Evolutionary conservation across 53 echinoderm and acorn worm species (phyloP).

Genomic region (Astropecten irregularis): DNA sequence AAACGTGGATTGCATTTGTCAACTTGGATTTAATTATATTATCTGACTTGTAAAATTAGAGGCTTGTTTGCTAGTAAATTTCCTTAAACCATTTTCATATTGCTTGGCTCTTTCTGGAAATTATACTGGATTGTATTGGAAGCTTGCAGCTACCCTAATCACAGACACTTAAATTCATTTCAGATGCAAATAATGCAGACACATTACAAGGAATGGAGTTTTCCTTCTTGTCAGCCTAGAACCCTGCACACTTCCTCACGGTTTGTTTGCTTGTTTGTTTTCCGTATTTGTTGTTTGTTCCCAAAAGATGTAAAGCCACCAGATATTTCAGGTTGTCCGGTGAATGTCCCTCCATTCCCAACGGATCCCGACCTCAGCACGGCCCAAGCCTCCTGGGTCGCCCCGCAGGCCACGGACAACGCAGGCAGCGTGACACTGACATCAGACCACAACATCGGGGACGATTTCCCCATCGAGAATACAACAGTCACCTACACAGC

Average conservation of each 20-base stretch:
- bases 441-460: background rate
- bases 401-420: conserved; percentile 37
- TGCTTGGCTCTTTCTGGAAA: too few species aligned
- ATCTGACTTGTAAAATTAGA: too few species aligned
- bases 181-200: too few species aligned
- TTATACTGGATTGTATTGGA: too few species aligned
- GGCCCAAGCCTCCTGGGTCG: background rate
- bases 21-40: too few species aligned
- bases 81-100: too few species aligned
- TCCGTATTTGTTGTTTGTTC: background rate
- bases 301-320: background rate
- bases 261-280: background rate
- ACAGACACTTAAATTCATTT: too few species aligned
- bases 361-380: background rate
- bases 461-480: conserved; percentile 33
- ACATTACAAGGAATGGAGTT: background rate
- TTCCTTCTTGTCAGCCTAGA: background rate
- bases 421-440: conserved; percentile 22
- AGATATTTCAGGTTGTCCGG: background rate
- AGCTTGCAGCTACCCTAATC: too few species aligned
- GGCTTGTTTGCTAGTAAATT: too few species aligned
- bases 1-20: too few species aligned
- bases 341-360: background rate
- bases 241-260: background rate
- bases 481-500: conserved; percentile 50